phyloP scores from a whole-genome alignment of 1,140 invertebrate species.

The Dryas iulia region DNA sequence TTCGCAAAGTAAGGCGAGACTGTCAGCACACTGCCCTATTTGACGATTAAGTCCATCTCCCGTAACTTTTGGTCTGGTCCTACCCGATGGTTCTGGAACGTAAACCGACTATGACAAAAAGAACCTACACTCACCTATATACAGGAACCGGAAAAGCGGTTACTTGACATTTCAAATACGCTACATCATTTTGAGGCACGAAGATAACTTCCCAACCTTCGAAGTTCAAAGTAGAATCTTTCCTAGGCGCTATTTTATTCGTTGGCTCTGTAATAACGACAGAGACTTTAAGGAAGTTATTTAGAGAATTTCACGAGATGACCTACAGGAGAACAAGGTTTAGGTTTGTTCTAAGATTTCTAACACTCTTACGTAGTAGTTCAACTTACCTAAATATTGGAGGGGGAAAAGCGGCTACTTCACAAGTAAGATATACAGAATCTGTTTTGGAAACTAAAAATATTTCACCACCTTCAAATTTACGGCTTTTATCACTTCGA shows the following conservation, averaged over 20 bases:
- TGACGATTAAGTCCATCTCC: constrained; percentile 81
- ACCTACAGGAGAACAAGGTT: background rate
- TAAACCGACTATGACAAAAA: constrained; percentile 50
- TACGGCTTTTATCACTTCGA: constrained; percentile 81
- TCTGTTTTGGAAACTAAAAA: constrained; percentile 82
- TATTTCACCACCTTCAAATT: constrained; percentile 83
- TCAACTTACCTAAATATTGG: constrained; percentile 83
- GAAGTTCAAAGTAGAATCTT: constrained; percentile 84
- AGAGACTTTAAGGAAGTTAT: constrained; percentile 12
- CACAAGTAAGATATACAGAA: constrained; percentile 82
- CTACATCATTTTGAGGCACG: constrained; percentile 78
- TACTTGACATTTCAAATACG: constrained; percentile 85
- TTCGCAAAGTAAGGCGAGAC: constrained; percentile 82
- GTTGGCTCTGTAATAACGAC: constrained; percentile 83
- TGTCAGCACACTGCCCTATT: constrained; percentile 61
- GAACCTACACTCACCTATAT: constrained; percentile 82
- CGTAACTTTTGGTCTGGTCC: constrained; percentile 82
- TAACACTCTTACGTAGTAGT: background rate
- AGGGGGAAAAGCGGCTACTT: constrained; percentile 83
- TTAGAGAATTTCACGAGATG: background rate
- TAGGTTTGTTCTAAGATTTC: background rate
- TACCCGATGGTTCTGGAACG: constrained; percentile 83
- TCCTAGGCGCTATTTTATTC: constrained; percentile 84
- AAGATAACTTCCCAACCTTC: constrained; percentile 85
- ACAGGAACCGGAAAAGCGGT: constrained; percentile 85